A percentile compares a stretch with the other conserved stretches of the same genome.
Conservation (phyloP, 1,140 invertebrate genomes). For the Aphidius ervi region DNA sequence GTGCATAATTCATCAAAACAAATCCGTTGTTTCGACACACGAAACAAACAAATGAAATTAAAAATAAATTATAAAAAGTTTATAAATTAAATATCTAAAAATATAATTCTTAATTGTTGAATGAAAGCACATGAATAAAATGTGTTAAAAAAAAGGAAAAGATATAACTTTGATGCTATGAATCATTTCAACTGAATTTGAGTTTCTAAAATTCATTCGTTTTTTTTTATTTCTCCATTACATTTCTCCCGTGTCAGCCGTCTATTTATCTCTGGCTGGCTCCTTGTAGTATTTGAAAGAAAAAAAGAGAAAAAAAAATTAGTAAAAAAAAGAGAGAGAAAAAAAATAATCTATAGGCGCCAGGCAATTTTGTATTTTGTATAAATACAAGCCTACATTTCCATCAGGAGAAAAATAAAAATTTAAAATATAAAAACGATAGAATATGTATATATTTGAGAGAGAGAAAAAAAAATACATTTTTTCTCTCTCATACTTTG, state of each 20-base stretch:
- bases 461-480: not conserved
- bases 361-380: too few species aligned
- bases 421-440: not conserved
- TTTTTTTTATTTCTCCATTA: not conserved
- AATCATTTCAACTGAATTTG: constrained; percentile 8
- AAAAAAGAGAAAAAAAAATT: not conserved
- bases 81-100: too few species aligned
- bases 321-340: not conserved
- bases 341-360: not conserved
- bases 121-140: not conserved
- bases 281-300: not conserved
- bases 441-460: not conserved
- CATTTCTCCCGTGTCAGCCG: constrained; percentile 7
- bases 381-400: too few species aligned
- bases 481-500: not conserved
- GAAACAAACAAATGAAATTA: too few species aligned
- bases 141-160: constrained; percentile 1
- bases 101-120: too few species aligned
- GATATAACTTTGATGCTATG: not conserved
- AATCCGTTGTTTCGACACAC: not conserved
- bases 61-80: too few species aligned
- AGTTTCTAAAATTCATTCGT: not conserved
- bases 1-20: constrained; percentile 22
- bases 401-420: too few species aligned
- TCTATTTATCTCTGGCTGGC: constrained; percentile 14